Percentiles rank a stretch among this genome's conserved stretches.
These are phyloP conservation scores for Acleris literana DNA, from an alignment of 2,888 invertebrate species.

Conservation along the genomic window DNA sequence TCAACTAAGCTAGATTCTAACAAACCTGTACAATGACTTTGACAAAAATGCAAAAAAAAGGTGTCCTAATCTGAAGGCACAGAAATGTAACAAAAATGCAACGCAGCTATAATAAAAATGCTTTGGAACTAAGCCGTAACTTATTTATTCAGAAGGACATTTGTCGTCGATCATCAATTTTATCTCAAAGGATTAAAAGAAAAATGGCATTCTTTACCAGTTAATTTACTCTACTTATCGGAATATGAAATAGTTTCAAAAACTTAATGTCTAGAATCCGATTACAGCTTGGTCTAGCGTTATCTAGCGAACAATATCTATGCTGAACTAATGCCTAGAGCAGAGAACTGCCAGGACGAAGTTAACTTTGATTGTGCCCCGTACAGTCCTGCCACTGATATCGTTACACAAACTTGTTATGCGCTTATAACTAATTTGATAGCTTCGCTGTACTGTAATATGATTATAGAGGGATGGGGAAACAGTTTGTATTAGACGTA, in stretches of 20 bases:
- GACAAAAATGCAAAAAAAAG: background rate
- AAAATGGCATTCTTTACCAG: background rate
- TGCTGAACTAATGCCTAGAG: slow-evolving; percentile 39
- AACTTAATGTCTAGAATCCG: background rate
- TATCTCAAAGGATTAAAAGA: slow-evolving; percentile 8
- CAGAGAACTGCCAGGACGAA: slow-evolving; percentile 35
- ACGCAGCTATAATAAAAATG: background rate
- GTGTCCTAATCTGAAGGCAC: background rate
- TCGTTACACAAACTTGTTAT: slow-evolving; percentile 23
- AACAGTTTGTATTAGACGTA: background rate
- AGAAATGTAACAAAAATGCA: background rate
- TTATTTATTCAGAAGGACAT: slow-evolving; percentile 7
- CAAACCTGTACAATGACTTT: background rate
- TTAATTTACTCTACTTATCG: background rate
- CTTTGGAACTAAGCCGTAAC: background rate
- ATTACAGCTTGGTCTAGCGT: slow-evolving; percentile 6
- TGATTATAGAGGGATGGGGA: background rate
- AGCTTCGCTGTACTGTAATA: background rate
- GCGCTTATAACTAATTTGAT: slow-evolving; percentile 10
- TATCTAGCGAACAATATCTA: slow-evolving; percentile 38
- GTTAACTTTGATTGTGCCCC: slow-evolving; percentile 43
- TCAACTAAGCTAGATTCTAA: slow-evolving; percentile 3
- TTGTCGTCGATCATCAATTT: slow-evolving; percentile 10
- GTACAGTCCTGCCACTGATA: slow-evolving; percentile 19
- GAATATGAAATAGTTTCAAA: too few species aligned